Conservation (phyloP, 2,888 invertebrate genomes). For the Pammene fasciana region DNA sequence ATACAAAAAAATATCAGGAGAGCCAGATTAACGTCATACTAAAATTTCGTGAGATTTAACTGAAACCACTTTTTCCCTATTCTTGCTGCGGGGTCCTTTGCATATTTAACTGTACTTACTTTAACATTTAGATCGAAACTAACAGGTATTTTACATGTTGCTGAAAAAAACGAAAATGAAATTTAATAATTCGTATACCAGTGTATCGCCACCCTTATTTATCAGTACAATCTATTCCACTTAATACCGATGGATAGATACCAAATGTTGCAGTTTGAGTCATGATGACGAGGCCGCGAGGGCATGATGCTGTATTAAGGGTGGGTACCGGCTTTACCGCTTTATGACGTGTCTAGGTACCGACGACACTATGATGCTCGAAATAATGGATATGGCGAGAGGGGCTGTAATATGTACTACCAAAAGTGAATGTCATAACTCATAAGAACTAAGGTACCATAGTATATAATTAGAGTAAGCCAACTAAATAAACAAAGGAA, state of each 20-base stretch:
- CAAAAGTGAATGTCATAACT: too few species aligned
- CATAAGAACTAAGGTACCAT: too few species aligned
- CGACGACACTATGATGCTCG: neutral
- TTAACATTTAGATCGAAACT: too few species aligned
- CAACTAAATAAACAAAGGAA: too few species aligned
- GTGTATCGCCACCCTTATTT: slow-evolving; percentile 48
- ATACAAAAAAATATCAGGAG: too few species aligned
- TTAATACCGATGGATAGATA: slow-evolving; percentile 77
- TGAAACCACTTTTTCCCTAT: too few species aligned
- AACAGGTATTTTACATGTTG: too few species aligned
- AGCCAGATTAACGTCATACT: too few species aligned
- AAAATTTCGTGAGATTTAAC: too few species aligned
- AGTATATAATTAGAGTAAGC: too few species aligned
- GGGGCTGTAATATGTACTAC: neutral
- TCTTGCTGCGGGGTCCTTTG: too few species aligned
- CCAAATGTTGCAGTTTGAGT: slow-evolving; percentile 71
- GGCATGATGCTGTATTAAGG: slow-evolving; percentile 49
- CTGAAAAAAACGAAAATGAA: neutral
- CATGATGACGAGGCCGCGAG: slow-evolving; percentile 64
- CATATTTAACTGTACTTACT: too few species aligned
- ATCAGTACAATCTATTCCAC: slow-evolving; percentile 48
- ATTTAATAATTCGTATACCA: slow-evolving; percentile 16
- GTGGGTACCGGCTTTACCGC: slow-evolving; percentile 36
- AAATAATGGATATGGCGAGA: neutral
- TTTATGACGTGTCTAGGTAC: slow-evolving; percentile 15